These are phyloP conservation scores for Rhorus exstirpatorius DNA, from an alignment of 2,888 invertebrate species.

Conservation along the genomic window DNA sequence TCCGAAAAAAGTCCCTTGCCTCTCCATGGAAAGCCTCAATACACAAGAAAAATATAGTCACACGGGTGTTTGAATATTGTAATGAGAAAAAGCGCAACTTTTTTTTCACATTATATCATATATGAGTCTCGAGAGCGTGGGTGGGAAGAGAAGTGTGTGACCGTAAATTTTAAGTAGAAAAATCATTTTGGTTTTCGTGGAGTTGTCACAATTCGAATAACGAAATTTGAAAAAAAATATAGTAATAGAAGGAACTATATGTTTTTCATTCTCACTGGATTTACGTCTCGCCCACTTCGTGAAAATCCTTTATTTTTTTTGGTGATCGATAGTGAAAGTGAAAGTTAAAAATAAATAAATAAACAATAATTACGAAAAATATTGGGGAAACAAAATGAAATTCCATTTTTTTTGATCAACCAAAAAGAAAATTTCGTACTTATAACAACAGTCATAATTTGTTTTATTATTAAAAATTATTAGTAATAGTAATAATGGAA, in stretches of 20 bases:
- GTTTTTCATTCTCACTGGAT: neutral
- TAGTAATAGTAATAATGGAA: no score
- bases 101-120: slow-evolving; percentile 52
- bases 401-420: no score
- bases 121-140: slow-evolving; percentile 46
- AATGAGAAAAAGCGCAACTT: slow-evolving; percentile 52
- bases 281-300: neutral
- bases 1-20: no score
- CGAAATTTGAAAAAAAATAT: neutral
- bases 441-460: no score
- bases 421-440: no score
- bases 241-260: neutral
- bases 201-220: neutral
- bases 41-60: neutral
- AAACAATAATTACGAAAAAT: no score
- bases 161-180: slow-evolving; percentile 55
- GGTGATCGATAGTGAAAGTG: no score
- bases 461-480: no score
- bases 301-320: no score
- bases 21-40: no score
- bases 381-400: no score
- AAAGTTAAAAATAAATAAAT: no score
- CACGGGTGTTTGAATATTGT: neutral
- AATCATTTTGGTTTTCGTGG: slow-evolving; percentile 11
- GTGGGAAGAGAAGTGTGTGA: slow-evolving; percentile 35